Evolutionary conservation across 2,797 vertebrate genomes (phyloP).

Genomic region (Scyliorhinus canicula): DNA sequence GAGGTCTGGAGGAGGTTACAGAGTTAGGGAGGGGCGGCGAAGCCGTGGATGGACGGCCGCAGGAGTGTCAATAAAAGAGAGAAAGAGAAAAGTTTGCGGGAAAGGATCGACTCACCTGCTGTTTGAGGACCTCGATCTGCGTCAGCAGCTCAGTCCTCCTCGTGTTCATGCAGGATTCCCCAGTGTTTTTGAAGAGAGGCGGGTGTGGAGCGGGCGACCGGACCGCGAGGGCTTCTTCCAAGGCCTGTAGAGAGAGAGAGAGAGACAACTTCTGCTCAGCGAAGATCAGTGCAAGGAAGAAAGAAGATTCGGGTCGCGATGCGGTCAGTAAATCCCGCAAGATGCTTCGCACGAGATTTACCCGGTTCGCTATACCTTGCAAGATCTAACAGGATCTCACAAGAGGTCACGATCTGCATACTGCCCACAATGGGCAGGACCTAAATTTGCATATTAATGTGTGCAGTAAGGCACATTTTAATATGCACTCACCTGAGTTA

Average conservation of each 20-base stretch:
- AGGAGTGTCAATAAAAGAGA: background rate
- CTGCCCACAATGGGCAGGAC: too few species aligned
- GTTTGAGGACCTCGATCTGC: slow-evolving; percentile 87
- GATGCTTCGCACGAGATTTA: too few species aligned
- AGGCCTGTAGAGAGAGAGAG: slow-evolving; percentile 62
- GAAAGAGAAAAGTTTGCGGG: background rate
- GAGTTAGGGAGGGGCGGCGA: background rate
- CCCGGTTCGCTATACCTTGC: too few species aligned
- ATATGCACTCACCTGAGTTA: too few species aligned
- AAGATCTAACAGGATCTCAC: too few species aligned
- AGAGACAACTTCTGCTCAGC: background rate
- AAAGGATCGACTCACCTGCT: slow-evolving; percentile 72
- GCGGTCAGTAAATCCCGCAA: too few species aligned
- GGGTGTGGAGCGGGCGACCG: slow-evolving; percentile 68
- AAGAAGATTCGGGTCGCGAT: too few species aligned
- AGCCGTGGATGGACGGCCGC: background rate
- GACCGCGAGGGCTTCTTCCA: slow-evolving; percentile 85
- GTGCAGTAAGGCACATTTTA: too few species aligned
- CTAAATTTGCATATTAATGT: too few species aligned
- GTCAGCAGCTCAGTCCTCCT: slow-evolving; percentile 85
- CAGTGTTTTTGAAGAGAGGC: slow-evolving; percentile 58
- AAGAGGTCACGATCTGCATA: too few species aligned
- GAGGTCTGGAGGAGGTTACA: background rate
- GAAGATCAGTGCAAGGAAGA: background rate
- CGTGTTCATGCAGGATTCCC: slow-evolving; percentile 63